Evolutionary conservation across 1,140 invertebrate species (phyloP), one percentile per base, ranked within the genome.

Genomic region (Drosophila sturtevanti): DNA sequence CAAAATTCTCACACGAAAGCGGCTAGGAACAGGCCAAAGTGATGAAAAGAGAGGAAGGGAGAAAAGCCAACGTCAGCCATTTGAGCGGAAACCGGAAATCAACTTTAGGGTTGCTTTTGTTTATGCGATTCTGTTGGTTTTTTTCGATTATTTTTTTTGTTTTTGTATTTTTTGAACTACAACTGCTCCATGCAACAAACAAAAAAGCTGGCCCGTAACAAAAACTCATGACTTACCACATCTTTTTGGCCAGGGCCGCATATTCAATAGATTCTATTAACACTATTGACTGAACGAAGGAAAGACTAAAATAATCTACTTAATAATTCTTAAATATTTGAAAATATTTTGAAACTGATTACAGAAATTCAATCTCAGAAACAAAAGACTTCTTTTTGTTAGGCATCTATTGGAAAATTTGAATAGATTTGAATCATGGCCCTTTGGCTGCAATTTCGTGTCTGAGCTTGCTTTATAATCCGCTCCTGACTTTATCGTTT

Each of bases 31-130:
- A 12, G 16, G 27, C 9, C 9, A 64, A 24, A 1, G 27, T 31
- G 27, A 5, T 31, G 14, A 16, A 18, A 31, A 27, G 55, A 2
- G 27, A 10, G 44, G 21, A n/a, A 12, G 12, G 4, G 44, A 37
- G 59, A 58, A 27, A 56, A 21, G 35, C 10, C 72, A 67, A 59
- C 27, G 66, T 67, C 60, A 66, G 71, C 82, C 85, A 89, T 89
- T 89, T 89, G 77, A 84, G 84, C 84, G 84, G 84, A 89, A 89
- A 84, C 84, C 80, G 84, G 84, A 89, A 89, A 84, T 89, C 84
- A 89, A 89, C 84, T 89, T 89, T 80, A 72, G 84, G 84, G 70
- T 79, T 77, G 72, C 72, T 80, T 77, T 89, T 89, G 84, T 89
- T 89, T 89, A 79, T 79, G 72, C 70, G 70, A 78, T 87, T 85